phyloP scores from a whole-genome alignment of 2,113 vertebrate genomes.

The Lycaon pictus region DNA sequence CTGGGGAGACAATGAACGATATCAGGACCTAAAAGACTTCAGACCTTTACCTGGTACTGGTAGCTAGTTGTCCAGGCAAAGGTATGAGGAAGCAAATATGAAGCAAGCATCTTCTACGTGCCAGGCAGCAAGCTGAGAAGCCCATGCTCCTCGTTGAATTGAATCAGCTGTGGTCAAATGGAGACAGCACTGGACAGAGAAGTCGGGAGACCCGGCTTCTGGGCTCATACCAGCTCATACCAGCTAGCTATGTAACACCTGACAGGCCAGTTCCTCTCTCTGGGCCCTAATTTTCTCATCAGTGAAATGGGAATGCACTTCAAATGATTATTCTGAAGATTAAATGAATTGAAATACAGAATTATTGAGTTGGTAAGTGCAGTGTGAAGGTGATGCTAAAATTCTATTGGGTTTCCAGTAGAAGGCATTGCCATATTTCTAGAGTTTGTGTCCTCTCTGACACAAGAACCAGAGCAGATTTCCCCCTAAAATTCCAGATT shows the following conservation, averaged over 20 bases:
- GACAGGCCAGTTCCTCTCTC: not conserved
- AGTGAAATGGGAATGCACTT: not conserved
- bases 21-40: not conserved
- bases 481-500: not conserved
- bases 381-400: not conserved
- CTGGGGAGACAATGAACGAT: not conserved
- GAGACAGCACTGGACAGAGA: not conserved
- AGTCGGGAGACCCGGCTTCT: not conserved
- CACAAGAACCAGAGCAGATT: not conserved
- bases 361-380: not conserved
- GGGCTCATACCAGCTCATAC: not conserved
- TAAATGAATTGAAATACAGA: not conserved
- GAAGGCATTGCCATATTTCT: not conserved
- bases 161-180: not conserved
- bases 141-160: not conserved
- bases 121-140: not conserved
- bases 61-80: not conserved
- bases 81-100: not conserved
- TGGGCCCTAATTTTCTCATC: not conserved
- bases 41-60: conserved; percentile 1
- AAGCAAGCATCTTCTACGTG: not conserved
- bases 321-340: conserved; percentile 24
- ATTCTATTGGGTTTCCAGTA: not conserved
- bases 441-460: not conserved
- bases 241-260: not conserved